Conservation (phyloP, 1,140 invertebrate genomes). For the Drosophila lacteicornis region DNA sequence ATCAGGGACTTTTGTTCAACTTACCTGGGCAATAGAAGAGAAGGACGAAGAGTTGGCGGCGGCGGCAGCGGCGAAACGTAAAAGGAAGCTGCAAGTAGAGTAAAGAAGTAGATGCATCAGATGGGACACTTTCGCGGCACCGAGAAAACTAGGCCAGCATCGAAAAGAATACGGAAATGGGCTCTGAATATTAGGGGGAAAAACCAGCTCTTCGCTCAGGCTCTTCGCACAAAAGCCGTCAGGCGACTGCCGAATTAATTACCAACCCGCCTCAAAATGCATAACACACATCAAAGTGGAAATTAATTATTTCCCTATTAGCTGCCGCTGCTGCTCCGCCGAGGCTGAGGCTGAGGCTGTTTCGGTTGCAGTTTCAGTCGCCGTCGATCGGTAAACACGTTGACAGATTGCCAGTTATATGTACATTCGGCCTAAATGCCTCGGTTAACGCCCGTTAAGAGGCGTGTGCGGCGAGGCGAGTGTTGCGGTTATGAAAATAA, state of each 20-base stretch:
- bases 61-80: slow-evolving; percentile 15
- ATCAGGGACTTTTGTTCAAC: slow-evolving; percentile 58
- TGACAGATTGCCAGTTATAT: slow-evolving; percentile 56
- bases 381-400: slow-evolving; percentile 39
- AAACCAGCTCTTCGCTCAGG: slow-evolving; percentile 1
- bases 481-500: slow-evolving; percentile 8
- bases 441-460: slow-evolving; percentile 36
- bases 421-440: slow-evolving; percentile 41
- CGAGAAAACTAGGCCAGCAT: slow-evolving; percentile 10
- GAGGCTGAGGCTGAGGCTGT: slow-evolving; percentile 14
- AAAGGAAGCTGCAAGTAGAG: slow-evolving; percentile 46
- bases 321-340: slow-evolving; percentile 26
- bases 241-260: slow-evolving; percentile 42
- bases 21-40: slow-evolving; percentile 47
- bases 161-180: slow-evolving; percentile 29
- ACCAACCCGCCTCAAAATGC: slow-evolving; percentile 34
- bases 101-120: neutral
- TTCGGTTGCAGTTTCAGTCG: slow-evolving; percentile 21
- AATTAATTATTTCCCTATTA: slow-evolving; percentile 73
- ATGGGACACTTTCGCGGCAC: slow-evolving; percentile 17
- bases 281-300: slow-evolving; percentile 37
- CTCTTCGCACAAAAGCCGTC: slow-evolving; percentile 19
- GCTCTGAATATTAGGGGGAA: neutral
- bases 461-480: neutral
- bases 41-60: neutral